These are phyloP conservation scores for Propithecus deckenii DNA, from an alignment of 2,797 vertebrate species.

Conservation along the genomic window DNA sequence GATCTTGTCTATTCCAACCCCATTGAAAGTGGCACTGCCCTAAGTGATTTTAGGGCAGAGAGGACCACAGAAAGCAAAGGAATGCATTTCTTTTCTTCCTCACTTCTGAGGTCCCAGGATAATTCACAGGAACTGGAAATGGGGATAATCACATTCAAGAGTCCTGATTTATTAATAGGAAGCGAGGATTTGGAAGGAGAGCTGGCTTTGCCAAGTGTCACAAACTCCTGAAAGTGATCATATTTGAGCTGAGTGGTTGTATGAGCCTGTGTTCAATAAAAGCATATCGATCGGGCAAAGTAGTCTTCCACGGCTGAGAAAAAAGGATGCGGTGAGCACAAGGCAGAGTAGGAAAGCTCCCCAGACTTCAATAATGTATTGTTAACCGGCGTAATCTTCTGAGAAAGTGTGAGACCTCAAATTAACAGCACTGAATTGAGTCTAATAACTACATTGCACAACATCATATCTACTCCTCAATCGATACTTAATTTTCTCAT, in stretches of 20 bases:
- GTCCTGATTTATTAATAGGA: background rate
- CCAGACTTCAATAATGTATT: conserved; percentile 74
- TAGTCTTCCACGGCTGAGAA: conserved; percentile 53
- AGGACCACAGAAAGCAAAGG: background rate
- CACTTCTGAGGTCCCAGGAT: background rate
- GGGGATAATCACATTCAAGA: background rate
- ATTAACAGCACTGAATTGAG: conserved; percentile 83
- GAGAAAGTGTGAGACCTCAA: conserved; percentile 77
- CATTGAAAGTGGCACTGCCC: background rate
- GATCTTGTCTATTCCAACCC: background rate
- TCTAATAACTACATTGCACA: conserved; percentile 79
- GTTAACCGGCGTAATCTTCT: conserved; percentile 76
- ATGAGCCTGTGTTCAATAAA: conserved; percentile 50
- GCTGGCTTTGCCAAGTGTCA: background rate
- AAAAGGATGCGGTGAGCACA: background rate
- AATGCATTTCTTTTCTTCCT: background rate
- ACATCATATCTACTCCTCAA: conserved; percentile 74
- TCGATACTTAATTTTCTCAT: conserved; percentile 87
- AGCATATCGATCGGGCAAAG: conserved; percentile 35
- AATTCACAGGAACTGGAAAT: background rate
- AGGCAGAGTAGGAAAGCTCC: conserved; percentile 61
- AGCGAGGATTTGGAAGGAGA: background rate
- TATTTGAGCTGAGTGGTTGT: background rate
- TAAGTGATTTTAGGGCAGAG: background rate
- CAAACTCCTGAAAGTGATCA: conserved; percentile 7